These are phyloP conservation scores for Promerops cafer DNA, from an alignment of 2,113 vertebrate species.

Conservation along the genomic window DNA sequence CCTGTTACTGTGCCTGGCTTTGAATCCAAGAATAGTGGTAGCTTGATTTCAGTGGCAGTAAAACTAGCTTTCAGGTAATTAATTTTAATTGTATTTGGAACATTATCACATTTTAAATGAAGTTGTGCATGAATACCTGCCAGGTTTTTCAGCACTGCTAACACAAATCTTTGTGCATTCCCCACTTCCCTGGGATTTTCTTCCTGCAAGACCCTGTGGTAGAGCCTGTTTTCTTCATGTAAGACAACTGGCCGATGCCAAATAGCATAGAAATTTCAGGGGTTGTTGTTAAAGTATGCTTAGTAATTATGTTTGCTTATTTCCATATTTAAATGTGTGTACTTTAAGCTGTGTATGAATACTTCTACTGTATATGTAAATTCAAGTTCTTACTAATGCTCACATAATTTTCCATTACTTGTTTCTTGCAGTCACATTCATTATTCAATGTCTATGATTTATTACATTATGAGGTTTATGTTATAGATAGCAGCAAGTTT, in stretches of 20 bases:
- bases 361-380: neutral
- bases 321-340: neutral
- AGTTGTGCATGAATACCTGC: neutral
- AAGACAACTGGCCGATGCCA: neutral
- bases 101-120: neutral
- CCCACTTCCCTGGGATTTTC: neutral
- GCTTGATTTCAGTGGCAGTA: neutral
- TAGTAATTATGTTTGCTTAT: neutral
- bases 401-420: neutral
- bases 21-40: neutral
- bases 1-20: neutral
- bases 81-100: neutral
- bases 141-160: neutral
- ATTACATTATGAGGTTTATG: neutral
- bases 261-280: neutral
- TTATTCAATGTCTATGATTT: neutral
- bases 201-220: neutral
- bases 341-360: neutral
- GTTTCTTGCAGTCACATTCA: neutral
- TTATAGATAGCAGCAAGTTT: neutral
- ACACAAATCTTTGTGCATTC: neutral
- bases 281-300: neutral
- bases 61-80: neutral
- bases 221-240: neutral
- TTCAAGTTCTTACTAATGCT: neutral